Evolutionary conservation across 2,888 invertebrate species (phyloP).

Genomic region (Epsilonema sp.): DNA sequence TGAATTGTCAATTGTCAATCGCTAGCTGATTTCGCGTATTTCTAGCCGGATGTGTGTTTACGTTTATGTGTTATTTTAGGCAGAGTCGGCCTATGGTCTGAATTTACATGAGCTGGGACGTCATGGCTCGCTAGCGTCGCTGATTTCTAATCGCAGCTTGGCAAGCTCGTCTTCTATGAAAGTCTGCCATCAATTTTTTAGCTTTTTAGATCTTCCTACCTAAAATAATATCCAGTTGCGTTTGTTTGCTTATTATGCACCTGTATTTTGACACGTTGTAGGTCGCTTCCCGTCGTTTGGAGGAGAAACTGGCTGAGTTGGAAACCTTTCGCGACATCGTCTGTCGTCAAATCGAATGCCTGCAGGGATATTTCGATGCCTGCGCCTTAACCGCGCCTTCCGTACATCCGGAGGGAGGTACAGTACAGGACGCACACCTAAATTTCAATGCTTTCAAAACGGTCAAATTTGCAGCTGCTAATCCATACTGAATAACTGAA

Average conservation of each 20-base stretch:
- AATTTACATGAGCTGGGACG: conserved; percentile 74
- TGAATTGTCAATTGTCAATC: too few species aligned
- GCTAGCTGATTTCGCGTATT: too few species aligned
- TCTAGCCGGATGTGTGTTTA: too few species aligned
- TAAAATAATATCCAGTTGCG: too few species aligned
- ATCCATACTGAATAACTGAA: too few species aligned
- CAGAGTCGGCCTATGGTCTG: conserved; percentile 73
- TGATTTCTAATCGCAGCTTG: conserved; percentile 60
- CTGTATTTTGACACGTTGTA: neutral
- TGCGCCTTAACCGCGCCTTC: conserved; percentile 44
- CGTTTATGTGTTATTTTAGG: conserved; percentile 35
- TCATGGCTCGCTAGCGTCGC: conserved; percentile 76
- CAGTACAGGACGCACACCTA: too few species aligned
- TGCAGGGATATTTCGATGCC: conserved; percentile 56
- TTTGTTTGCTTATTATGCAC: neutral
- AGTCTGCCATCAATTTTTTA: conserved; percentile 16
- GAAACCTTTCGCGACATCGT: conserved; percentile 85
- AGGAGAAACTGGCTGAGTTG: conserved; percentile 80
- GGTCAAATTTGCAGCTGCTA: too few species aligned
- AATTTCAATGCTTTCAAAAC: too few species aligned
- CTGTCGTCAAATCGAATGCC: conserved; percentile 41
- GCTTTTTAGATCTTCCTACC: too few species aligned
- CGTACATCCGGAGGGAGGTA: too few species aligned
- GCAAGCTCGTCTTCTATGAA: conserved; percentile 59
- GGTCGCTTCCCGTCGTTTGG: conserved; percentile 47